These are phyloP conservation scores for Drosophila arawakana DNA, from an alignment of 1,140 invertebrate genomes.

Conservation along the genomic window DNA sequence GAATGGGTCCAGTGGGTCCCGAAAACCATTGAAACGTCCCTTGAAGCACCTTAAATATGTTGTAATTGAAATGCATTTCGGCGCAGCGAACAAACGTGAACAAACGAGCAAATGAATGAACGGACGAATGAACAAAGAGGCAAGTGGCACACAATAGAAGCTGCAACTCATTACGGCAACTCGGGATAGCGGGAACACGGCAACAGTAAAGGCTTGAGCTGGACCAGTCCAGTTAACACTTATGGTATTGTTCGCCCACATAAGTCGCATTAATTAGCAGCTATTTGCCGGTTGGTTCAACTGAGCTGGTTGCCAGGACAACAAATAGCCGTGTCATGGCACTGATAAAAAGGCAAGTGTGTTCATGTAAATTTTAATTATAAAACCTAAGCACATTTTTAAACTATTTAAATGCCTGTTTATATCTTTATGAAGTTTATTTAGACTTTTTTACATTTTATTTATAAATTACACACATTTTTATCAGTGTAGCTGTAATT, in stretches of 20 bases:
- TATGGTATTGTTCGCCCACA: slow-evolving; percentile 34
- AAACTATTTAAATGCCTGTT: too few species aligned
- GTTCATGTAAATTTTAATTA: too few species aligned
- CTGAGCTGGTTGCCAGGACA: slow-evolving; percentile 15
- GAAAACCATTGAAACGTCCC: slow-evolving; percentile 11
- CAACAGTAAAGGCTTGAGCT: slow-evolving; percentile 21
- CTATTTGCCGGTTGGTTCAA: slow-evolving; percentile 11
- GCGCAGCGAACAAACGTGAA: slow-evolving; percentile 45
- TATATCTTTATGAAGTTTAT: too few species aligned
- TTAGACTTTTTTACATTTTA: too few species aligned
- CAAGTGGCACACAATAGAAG: slow-evolving; percentile 39
- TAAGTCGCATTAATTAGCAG: slow-evolving; percentile 62
- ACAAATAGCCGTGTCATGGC: slow-evolving; percentile 2
- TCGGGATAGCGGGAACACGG: neutral
- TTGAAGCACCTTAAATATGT: slow-evolving; percentile 69
- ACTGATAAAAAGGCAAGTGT: too few species aligned
- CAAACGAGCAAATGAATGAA: slow-evolving; percentile 44
- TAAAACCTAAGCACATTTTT: too few species aligned
- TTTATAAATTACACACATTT: too few species aligned
- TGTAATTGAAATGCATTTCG: slow-evolving; percentile 81
- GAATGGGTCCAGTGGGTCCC: slow-evolving; percentile 55
- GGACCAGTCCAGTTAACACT: slow-evolving; percentile 3
- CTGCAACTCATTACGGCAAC: slow-evolving; percentile 22
- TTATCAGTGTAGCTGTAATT: neutral
- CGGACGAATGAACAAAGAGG: slow-evolving; percentile 32